These are phyloP conservation scores for Flexamia atlantica DNA, from an alignment of 2,888 invertebrate genomes.

Conservation along the genomic window DNA sequence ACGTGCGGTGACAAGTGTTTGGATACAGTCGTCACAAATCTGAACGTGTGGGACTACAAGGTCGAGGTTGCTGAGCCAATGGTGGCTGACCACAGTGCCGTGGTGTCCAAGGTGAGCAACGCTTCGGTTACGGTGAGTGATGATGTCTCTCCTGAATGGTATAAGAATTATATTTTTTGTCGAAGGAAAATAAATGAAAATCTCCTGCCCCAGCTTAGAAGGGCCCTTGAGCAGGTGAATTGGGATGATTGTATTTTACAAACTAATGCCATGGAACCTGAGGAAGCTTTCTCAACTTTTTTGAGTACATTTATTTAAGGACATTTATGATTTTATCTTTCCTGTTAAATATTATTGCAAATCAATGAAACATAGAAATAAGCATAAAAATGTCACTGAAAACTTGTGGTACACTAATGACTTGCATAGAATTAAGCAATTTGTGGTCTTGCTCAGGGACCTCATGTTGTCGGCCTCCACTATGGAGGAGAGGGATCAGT, in stretches of 20 bases:
- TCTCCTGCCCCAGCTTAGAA: neutral
- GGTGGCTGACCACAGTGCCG: slow-evolving; percentile 20
- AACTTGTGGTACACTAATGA: neutral
- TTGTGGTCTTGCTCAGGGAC: neutral
- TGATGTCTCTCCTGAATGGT: slow-evolving; percentile 14
- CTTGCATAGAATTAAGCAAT: neutral
- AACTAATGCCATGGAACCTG: neutral
- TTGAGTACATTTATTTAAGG: neutral
- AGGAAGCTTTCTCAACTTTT: neutral
- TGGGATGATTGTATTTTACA: neutral
- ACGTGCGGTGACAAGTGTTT: too few species aligned
- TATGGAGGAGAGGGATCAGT: neutral
- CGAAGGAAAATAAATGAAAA: neutral
- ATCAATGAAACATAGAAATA: neutral
- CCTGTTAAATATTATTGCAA: neutral
- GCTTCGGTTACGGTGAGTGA: neutral
- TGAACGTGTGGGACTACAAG: neutral
- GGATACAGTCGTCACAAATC: neutral
- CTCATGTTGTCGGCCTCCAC: neutral
- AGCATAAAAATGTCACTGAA: neutral
- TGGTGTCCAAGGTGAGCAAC: neutral
- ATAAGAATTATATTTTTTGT: neutral
- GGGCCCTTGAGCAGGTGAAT: neutral
- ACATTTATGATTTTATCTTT: neutral
- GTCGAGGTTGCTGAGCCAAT: neutral